These are phyloP conservation scores for Drosophila elegans DNA, from an alignment of 1,140 invertebrate genomes.

Conservation along the genomic window DNA sequence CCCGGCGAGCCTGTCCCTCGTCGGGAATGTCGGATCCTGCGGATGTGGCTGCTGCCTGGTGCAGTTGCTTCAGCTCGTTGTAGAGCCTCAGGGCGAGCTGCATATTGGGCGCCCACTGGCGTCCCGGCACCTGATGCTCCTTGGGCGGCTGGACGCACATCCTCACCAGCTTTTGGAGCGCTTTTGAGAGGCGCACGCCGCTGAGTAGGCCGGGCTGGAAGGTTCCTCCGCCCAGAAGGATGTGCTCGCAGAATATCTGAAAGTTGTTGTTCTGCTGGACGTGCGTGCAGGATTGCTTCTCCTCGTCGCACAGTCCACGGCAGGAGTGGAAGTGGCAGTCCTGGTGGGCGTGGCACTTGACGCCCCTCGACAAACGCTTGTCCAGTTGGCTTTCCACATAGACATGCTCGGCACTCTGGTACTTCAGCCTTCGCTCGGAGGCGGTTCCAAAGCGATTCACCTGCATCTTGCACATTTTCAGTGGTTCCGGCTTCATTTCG, in stretches of 20 bases:
- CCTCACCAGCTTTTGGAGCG: conserved; percentile 60
- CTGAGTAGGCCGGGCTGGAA: conserved; percentile 70
- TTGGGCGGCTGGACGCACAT: conserved; percentile 72
- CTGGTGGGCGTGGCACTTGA: conserved; percentile 52
- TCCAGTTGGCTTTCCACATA: conserved; percentile 76
- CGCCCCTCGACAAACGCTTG: conserved; percentile 66
- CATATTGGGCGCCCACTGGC: conserved; percentile 63
- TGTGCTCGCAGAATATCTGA: conserved; percentile 75
- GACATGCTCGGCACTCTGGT: conserved; percentile 74
- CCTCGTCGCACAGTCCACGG: conserved; percentile 63
- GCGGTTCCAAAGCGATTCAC: conserved; percentile 75
- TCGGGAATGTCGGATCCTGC: conserved; percentile 43
- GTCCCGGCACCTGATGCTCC: conserved; percentile 63
- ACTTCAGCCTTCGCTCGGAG: conserved; percentile 69
- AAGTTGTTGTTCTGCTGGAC: conserved; percentile 81
- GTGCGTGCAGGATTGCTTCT: conserved; percentile 57
- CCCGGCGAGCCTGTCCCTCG: conserved; percentile 18
- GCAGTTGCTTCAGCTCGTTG: conserved; percentile 75
- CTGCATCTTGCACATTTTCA: conserved; percentile 81
- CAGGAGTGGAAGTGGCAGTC: conserved; percentile 77
- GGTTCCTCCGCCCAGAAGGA: conserved; percentile 62
- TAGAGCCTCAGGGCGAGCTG: conserved; percentile 70
- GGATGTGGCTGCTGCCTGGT: conserved; percentile 62
- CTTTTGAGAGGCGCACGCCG: conserved; percentile 54
- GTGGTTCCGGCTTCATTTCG: conserved; percentile 78